These are phyloP conservation scores for Teleopsis dalmanni DNA, from an alignment of 1,140 invertebrate species.

Conservation along the genomic window DNA sequence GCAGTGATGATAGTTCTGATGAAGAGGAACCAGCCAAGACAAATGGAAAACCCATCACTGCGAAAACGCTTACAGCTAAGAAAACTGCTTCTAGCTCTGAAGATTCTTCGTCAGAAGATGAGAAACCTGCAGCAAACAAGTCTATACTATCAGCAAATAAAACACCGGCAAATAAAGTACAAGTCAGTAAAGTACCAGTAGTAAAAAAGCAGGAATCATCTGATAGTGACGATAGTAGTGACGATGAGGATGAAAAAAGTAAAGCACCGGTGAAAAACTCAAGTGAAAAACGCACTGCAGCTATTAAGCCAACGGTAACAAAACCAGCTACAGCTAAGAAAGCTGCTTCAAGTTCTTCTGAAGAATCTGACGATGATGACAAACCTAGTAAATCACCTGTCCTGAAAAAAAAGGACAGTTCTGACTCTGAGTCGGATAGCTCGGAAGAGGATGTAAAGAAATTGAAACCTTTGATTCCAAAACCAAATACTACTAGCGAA, in stretches of 20 bases:
- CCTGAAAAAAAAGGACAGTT: constrained; percentile 15
- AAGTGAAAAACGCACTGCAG: constrained; percentile 8
- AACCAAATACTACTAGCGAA: constrained; percentile 25
- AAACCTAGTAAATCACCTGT: constrained; percentile 22
- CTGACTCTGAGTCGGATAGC: constrained; percentile 22
- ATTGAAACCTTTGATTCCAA: constrained; percentile 16
- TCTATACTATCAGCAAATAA: constrained; percentile 13
- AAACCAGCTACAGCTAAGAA: constrained; percentile 15
- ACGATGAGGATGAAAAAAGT: constrained; percentile 7
- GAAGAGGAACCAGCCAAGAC: constrained; percentile 9
- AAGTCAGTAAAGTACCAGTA: constrained; percentile 2
- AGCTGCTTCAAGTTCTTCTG: constrained; percentile 11
- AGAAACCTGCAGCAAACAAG: constrained; percentile 24
- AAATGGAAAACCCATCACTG: not conserved
- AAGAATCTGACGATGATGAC: constrained; percentile 17
- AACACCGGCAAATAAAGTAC: constrained; percentile 7
- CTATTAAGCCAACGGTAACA: constrained; percentile 15
- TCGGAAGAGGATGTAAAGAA: constrained; percentile 21
- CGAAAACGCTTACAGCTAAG: constrained; percentile 5
- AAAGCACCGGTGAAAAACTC: not conserved
- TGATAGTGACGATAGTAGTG: constrained; percentile 5
- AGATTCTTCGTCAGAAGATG: constrained; percentile 25
- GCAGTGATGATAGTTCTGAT: constrained; percentile 10
- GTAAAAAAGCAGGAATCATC: constrained; percentile 8
- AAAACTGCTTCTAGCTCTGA: constrained; percentile 12